These are phyloP conservation scores for Scaptodrosophila lebanonensis DNA, from an alignment of 1,140 invertebrate genomes.

Conservation along the genomic window DNA sequence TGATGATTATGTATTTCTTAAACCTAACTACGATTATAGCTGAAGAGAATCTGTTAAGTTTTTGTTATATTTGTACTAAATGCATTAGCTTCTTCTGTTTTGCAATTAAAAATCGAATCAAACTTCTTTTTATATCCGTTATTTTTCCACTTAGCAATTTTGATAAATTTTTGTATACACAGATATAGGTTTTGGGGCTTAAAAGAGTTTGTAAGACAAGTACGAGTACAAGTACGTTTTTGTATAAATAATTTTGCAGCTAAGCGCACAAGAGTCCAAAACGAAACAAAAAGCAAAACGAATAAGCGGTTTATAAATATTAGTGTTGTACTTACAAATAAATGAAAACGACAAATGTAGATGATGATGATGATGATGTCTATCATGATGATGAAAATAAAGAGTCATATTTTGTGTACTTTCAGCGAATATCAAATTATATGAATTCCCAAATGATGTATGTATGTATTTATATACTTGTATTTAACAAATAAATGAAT, in stretches of 20 bases:
- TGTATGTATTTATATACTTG: too few species aligned
- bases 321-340: constrained; percentile 40
- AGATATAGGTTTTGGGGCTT: constrained; percentile 38
- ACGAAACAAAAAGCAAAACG: constrained; percentile 9
- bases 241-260: constrained; percentile 62
- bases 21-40: not conserved
- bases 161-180: constrained; percentile 53
- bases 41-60: constrained; percentile 24
- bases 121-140: not conserved
- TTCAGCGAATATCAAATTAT: constrained; percentile 44
- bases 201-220: constrained; percentile 41
- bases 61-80: constrained; percentile 32
- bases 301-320: constrained; percentile 30
- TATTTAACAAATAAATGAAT: not conserved
- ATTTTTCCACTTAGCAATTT: constrained; percentile 37
- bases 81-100: not conserved
- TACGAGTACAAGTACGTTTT: constrained; percentile 36
- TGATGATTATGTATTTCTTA: constrained; percentile 28
- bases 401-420: constrained; percentile 25
- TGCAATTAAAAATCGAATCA: constrained; percentile 17
- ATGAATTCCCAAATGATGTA: not conserved
- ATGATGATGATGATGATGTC: too few species aligned
- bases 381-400: constrained; percentile 6
- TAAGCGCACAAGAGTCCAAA: constrained; percentile 66
- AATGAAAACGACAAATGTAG: constrained; percentile 29